Percentiles rank a stretch among this genome's conserved stretches.
Conservation (phyloP, 2,797 vertebrate genomes). For the Babyrousa celebensis region DNA sequence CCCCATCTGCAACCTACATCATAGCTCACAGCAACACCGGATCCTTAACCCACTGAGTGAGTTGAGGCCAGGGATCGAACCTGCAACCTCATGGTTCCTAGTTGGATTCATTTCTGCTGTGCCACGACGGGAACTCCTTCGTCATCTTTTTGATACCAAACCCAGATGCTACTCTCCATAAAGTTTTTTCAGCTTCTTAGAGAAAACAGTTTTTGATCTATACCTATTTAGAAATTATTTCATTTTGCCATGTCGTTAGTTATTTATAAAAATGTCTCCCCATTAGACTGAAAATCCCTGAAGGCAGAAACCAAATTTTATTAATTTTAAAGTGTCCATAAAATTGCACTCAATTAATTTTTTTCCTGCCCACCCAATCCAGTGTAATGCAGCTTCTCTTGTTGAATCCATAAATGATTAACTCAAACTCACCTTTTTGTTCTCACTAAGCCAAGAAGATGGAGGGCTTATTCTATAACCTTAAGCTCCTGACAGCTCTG, state of each 20-base stretch:
- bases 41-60: too few relatives aligned
- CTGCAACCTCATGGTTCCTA: too few relatives aligned
- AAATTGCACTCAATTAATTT: not conserved
- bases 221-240: not conserved
- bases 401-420: constrained; percentile 22
- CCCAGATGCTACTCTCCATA: not conserved
- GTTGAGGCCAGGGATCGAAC: too few relatives aligned
- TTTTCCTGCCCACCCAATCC: not conserved
- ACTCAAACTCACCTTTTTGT: constrained; percentile 43
- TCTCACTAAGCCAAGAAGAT: constrained; percentile 21
- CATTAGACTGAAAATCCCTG: constrained; percentile 34
- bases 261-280: not conserved
- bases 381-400: not conserved
- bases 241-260: constrained; percentile 8
- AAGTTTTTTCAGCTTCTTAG: not conserved
- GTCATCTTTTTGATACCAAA: constrained; percentile 27
- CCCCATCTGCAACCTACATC: too few relatives aligned
- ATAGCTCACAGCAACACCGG: too few relatives aligned
- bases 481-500: not conserved
- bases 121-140: not conserved
- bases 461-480: not conserved
- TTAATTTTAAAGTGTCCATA: not conserved
- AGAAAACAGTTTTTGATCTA: constrained; percentile 32
- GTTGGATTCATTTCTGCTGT: too few relatives aligned
- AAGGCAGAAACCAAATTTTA: constrained; percentile 42